Conservation (phyloP, 2,113 vertebrate species). For the Riparia riparia region DNA sequence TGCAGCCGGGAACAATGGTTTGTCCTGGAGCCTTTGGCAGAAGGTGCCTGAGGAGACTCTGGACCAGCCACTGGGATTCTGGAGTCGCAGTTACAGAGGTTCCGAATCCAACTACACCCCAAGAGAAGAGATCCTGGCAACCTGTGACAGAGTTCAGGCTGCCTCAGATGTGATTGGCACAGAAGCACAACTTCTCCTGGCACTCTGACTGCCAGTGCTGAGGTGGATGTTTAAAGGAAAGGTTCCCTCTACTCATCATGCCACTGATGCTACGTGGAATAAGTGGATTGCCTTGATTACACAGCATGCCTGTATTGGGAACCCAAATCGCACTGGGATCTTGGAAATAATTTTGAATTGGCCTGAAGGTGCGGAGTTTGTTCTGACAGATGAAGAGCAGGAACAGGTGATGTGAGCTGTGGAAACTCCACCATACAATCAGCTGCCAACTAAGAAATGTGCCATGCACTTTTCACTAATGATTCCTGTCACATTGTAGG, state of each 20-base stretch:
- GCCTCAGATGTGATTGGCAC: neutral
- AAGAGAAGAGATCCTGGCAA: neutral
- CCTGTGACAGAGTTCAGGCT: neutral
- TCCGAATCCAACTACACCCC: neutral
- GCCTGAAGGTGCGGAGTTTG: neutral
- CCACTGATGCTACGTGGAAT: too few species aligned
- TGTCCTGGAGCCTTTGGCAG: neutral
- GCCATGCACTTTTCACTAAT: neutral
- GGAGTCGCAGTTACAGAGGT: neutral
- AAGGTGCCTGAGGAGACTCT: neutral
- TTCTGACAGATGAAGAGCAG: neutral
- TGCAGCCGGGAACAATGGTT: accelerated
- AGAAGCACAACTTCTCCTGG: neutral
- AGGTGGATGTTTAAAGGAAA: neutral
- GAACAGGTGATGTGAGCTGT: neutral
- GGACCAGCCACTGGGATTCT: accelerated
- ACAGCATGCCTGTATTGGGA: accelerated
- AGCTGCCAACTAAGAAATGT: neutral
- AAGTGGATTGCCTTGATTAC: neutral
- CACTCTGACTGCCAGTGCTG: neutral
- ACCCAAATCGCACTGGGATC: neutral
- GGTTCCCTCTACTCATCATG: neutral
- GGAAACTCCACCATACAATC: neutral
- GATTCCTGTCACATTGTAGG: neutral
- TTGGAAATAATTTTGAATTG: neutral